Evolutionary conservation across 2,797 vertebrate genomes (phyloP).

Genomic region (Cetoscarus ocellatus): DNA sequence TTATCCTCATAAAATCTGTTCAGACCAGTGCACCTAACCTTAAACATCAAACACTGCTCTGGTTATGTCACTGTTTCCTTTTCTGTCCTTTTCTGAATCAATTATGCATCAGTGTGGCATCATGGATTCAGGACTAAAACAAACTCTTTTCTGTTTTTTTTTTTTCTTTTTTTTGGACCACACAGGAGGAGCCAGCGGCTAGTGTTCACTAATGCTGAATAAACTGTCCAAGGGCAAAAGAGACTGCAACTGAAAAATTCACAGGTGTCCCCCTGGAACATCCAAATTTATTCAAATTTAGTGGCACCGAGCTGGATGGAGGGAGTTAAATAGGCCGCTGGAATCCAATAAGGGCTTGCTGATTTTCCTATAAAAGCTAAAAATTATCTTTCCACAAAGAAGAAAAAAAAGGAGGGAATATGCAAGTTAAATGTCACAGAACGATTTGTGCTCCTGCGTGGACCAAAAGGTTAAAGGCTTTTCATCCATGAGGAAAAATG

Average conservation of each 20-base stretch:
- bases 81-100: constrained; percentile 68
- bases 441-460: constrained; percentile 64
- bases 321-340: constrained; percentile 43
- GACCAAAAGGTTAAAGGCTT: constrained; percentile 80
- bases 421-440: constrained; percentile 74
- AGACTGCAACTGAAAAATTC: constrained; percentile 43
- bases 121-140: constrained; percentile 58
- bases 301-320: constrained; percentile 33
- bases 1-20: constrained; percentile 48
- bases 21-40: constrained; percentile 34
- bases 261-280: constrained; percentile 50
- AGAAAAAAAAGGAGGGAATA: constrained; percentile 66
- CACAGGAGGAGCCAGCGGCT: constrained; percentile 33
- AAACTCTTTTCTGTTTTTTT: constrained; percentile 37
- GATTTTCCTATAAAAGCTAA: constrained; percentile 58
- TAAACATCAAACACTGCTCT: constrained; percentile 49
- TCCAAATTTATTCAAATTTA: constrained; percentile 58
- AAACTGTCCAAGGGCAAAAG: constrained; percentile 52
- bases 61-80: constrained; percentile 67
- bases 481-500: constrained; percentile 82
- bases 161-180: constrained; percentile 14
- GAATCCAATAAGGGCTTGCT: constrained; percentile 40
- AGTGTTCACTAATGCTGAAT: constrained; percentile 45
- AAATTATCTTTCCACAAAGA: constrained; percentile 55
- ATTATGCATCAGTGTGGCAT: constrained; percentile 65